phyloP scores from a whole-genome alignment of 2,797 vertebrate species.

The Pseudomugil gertrudae region DNA sequence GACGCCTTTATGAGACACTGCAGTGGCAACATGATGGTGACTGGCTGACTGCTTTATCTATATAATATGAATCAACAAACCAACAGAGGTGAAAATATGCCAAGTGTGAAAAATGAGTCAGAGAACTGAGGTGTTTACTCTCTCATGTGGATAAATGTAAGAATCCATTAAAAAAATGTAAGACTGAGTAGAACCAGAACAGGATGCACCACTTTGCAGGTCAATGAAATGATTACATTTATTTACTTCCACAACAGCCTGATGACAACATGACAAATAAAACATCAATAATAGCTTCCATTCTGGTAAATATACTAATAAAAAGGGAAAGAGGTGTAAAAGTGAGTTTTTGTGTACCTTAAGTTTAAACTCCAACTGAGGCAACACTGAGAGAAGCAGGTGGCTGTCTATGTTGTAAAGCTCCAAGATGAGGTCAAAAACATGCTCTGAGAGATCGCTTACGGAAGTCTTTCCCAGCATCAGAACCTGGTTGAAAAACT shows the following conservation, averaged over 20 bases:
- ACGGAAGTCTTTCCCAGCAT: constrained; percentile 99
- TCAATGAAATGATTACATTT: neutral
- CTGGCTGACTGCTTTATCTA: constrained; percentile 66
- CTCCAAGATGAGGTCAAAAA: constrained; percentile 98
- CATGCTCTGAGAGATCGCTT: constrained; percentile 96
- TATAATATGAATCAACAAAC: constrained; percentile 65
- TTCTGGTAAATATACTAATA: constrained; percentile 1
- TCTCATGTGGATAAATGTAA: constrained; percentile 12
- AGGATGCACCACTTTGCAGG: neutral
- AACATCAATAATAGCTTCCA: neutral
- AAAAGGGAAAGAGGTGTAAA: neutral
- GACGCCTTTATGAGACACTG: constrained; percentile 70
- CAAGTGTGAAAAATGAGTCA: constrained; percentile 34
- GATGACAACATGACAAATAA: neutral
- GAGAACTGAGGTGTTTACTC: constrained; percentile 16
- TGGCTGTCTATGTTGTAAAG: constrained; percentile 99
- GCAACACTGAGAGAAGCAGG: constrained; percentile 95
- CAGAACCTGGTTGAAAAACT: constrained; percentile 99
- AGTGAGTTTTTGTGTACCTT: constrained; percentile 83
- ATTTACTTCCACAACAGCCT: neutral
- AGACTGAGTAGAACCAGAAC: neutral
- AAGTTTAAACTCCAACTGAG: constrained; percentile 98
- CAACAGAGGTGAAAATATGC: constrained; percentile 46
- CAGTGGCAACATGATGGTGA: constrained; percentile 74
- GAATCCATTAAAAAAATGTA: neutral